Conservation (phyloP, 2,113 vertebrate species). For the Siniperca chuatsi region DNA sequence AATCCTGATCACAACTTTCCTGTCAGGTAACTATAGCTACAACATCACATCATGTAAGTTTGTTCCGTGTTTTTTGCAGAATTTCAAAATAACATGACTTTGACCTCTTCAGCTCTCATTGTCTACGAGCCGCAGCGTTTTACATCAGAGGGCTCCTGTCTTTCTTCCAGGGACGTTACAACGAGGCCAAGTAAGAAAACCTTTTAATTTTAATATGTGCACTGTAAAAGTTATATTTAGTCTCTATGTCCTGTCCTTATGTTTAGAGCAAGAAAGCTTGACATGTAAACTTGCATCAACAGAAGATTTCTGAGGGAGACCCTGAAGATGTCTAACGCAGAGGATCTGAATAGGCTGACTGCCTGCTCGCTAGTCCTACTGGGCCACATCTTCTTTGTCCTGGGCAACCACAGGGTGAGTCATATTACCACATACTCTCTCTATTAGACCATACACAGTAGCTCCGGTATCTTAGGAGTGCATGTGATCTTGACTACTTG, state of each 20-base stretch:
- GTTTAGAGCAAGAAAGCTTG: neutral
- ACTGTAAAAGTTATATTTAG: neutral
- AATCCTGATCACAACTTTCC: slow-evolving; percentile 95
- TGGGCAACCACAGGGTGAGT: slow-evolving; percentile 93
- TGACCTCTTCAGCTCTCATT: slow-evolving; percentile 87
- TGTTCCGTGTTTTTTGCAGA: neutral
- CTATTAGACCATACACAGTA: slow-evolving; percentile 38
- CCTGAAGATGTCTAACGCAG: slow-evolving; percentile 94
- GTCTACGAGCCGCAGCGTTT: slow-evolving; percentile 92
- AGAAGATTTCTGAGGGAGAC: slow-evolving; percentile 93
- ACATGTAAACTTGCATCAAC: neutral
- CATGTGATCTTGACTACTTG: neutral
- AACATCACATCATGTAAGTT: neutral
- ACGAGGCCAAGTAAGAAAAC: slow-evolving; percentile 92
- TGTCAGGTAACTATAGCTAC: slow-evolving; percentile 85
- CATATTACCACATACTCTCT: slow-evolving; percentile 88
- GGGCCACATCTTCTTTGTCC: slow-evolving; percentile 94
- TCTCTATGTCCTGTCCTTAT: neutral
- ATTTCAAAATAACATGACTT: slow-evolving; percentile 16
- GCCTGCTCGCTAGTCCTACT: slow-evolving; percentile 93
- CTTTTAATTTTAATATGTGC: neutral
- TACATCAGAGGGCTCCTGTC: slow-evolving; percentile 94
- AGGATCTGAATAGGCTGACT: slow-evolving; percentile 93
- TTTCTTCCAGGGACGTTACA: slow-evolving; percentile 95
- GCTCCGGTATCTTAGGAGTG: neutral